These are phyloP conservation scores for Drosophila nasuta DNA, from an alignment of 1,140 invertebrate genomes.

Conservation along the genomic window DNA sequence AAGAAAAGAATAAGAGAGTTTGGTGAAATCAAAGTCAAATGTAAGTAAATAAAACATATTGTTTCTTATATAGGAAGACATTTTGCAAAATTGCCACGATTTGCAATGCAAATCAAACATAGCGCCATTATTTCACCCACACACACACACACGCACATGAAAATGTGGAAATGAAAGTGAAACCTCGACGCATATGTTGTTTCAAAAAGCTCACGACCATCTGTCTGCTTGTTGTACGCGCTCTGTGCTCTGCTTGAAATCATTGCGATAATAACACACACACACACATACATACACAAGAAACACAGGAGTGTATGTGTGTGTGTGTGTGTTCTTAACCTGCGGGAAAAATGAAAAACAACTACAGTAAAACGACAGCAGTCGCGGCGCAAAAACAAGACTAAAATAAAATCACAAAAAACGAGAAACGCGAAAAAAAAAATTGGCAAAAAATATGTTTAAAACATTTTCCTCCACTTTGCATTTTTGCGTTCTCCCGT, in stretches of 20 bases:
- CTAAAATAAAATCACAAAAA: constrained; percentile 18
- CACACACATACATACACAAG: constrained; percentile 43
- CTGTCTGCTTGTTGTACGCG: constrained; percentile 29
- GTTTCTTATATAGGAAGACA: constrained; percentile 82
- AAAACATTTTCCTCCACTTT: constrained; percentile 76
- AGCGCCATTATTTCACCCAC: constrained; percentile 74
- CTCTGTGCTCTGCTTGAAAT: constrained; percentile 47
- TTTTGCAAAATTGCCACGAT: constrained; percentile 81
- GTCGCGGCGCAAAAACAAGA: constrained; percentile 52
- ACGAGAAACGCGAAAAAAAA: constrained; percentile 27
- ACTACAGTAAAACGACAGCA: constrained; percentile 51
- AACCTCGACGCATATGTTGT: constrained; percentile 75
- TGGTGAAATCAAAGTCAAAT: constrained; percentile 78
- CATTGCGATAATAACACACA: constrained; percentile 73
- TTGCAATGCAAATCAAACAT: constrained; percentile 83
- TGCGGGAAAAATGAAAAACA: constrained; percentile 66
- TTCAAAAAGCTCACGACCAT: constrained; percentile 62
- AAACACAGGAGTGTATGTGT: constrained; percentile 28
- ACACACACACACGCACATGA: constrained; percentile 27
- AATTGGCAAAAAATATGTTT: constrained; percentile 77
- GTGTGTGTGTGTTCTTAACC: constrained; percentile 60
- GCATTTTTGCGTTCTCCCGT: constrained; percentile 53
- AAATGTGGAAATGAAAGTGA: constrained; percentile 64
- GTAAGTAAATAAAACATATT: constrained; percentile 84
- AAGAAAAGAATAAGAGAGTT: constrained; percentile 4